These are phyloP conservation scores for Arnoldichthys spilopterus DNA, from an alignment of 2,797 vertebrate genomes.

Conservation along the genomic window DNA sequence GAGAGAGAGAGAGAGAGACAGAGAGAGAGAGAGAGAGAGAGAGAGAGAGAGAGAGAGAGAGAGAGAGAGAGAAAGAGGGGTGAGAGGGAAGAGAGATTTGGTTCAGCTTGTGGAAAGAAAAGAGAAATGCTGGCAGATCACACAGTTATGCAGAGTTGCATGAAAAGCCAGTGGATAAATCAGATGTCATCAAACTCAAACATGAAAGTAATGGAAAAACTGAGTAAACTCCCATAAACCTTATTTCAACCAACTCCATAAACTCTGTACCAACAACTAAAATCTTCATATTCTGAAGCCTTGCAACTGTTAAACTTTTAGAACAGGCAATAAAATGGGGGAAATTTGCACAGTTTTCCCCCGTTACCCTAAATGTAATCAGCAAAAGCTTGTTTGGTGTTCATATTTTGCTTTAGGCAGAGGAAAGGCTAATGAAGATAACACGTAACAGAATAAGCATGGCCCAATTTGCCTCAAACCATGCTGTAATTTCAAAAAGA, in stretches of 20 bases:
- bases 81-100: not conserved
- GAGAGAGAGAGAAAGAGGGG: too few relatives aligned
- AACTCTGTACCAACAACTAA: not conserved
- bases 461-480: not conserved
- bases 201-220: conserved; percentile 12
- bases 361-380: not conserved
- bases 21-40: too few relatives aligned
- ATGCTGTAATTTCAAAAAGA: not conserved
- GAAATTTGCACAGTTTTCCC: not conserved
- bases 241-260: not conserved
- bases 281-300: not conserved
- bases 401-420: not conserved
- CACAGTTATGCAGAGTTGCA: not conserved
- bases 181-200: conserved; percentile 20
- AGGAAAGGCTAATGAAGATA: not conserved
- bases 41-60: too few relatives aligned
- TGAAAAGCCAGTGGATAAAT: conserved; percentile 31
- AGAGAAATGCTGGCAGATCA: conserved; percentile 7
- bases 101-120: conserved; percentile 25
- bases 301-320: not conserved
- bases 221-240: not conserved
- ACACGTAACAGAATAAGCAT: not conserved
- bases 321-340: not conserved
- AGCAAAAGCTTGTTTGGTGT: not conserved
- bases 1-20: too few relatives aligned